phyloP scores from a whole-genome alignment of 1,140 invertebrate species.

The Frieseomelitta varia region DNA sequence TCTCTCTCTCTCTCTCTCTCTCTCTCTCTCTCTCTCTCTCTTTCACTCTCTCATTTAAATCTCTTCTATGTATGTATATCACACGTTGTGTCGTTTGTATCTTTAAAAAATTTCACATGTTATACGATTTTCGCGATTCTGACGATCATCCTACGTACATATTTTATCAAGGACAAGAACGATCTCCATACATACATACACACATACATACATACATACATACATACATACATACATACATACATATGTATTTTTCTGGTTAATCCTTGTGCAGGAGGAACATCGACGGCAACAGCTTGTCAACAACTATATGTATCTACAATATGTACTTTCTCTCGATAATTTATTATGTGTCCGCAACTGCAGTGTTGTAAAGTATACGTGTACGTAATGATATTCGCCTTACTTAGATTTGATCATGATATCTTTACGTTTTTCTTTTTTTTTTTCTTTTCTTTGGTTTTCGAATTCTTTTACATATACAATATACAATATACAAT shows the following conservation, averaged over 20 bases:
- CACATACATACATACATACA: too few species aligned
- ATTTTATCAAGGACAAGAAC: constrained; percentile 16
- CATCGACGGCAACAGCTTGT: constrained; percentile 3
- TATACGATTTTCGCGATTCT: background rate
- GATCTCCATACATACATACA: background rate
- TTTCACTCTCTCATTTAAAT: background rate
- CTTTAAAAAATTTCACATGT: background rate
- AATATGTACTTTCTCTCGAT: background rate
- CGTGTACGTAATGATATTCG: too few species aligned
- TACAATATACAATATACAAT: background rate
- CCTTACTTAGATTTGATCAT: background rate
- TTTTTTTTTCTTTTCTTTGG: background rate
- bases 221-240: background rate
- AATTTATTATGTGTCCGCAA: constrained; percentile 9
- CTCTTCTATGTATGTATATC: background rate
- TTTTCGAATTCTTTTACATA: background rate
- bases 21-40: constrained; percentile 4
- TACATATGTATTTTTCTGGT: background rate
- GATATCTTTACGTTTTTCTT: background rate
- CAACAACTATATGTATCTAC: constrained; percentile 40
- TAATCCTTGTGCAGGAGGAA: constrained; percentile 35
- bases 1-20: constrained; percentile 37
- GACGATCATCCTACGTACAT: constrained; percentile 30
- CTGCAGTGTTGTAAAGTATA: background rate
- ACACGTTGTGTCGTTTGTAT: background rate